These are phyloP conservation scores for Dendrolimus pini DNA, from an alignment of 2,888 invertebrate species.

Conservation along the genomic window DNA sequence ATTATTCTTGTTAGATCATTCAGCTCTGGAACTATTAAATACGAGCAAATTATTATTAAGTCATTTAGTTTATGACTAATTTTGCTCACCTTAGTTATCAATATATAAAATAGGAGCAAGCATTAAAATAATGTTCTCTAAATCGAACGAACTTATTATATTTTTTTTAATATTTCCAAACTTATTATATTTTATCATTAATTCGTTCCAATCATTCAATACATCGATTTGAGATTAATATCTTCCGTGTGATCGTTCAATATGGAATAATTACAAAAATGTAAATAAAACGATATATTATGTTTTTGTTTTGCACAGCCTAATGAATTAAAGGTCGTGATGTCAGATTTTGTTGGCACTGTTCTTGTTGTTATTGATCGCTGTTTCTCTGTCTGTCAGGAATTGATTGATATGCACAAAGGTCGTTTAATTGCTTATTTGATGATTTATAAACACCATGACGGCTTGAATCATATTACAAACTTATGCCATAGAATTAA, in stretches of 20 bases:
- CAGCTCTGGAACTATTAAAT: too few species aligned
- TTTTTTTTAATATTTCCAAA: neutral
- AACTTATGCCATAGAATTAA: too few species aligned
- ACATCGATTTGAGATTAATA: neutral
- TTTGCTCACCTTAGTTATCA: neutral
- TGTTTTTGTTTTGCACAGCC: conserved; percentile 16
- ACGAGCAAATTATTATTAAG: too few species aligned
- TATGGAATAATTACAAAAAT: neutral
- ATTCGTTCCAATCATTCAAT: neutral
- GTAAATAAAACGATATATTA: neutral
- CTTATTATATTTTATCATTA: neutral
- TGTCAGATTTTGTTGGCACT: neutral
- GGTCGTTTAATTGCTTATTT: neutral
- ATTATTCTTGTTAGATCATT: too few species aligned
- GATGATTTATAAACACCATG: neutral
- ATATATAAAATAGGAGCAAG: neutral
- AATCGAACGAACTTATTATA: neutral
- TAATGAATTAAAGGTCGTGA: neutral
- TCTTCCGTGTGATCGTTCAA: neutral
- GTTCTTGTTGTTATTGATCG: neutral
- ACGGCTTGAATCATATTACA: too few species aligned
- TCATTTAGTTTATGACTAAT: too few species aligned
- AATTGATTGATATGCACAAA: neutral
- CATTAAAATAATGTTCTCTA: neutral
- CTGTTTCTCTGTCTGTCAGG: neutral